Base-by-base conservation (phyloP, 2,888 invertebrate genomes). In the Petrolisthes manimaculis region DNA sequence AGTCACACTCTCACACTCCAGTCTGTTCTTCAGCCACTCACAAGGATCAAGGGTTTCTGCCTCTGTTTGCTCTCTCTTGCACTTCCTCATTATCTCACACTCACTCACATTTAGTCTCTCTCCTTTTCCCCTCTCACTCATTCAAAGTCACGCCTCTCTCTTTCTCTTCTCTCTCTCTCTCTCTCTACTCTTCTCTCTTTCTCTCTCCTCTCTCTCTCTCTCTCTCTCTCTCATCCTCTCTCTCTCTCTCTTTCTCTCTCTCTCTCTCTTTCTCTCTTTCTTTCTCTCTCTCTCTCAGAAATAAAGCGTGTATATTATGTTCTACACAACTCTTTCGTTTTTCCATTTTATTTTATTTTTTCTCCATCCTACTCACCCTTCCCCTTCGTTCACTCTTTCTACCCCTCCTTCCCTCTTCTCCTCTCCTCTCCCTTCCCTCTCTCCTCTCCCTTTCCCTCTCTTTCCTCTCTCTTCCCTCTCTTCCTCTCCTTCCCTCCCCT, bases 241-340 rank as follows among this genome's bases (percentile, higher is more conserved):
- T 51, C 24, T 77, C 24, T 77, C 51, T 77, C 77, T 51, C 24
- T 77, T 51, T 77, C 77, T 77, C 77, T 77, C 77, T 77, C 77
- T 77, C 77, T 77, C 77, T 77, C 77, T 77, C 77, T 77, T 51
- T 77, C 77, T 77, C 77, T 74, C 74, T 74, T n/a, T 74, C 74
- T 74, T n/a, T 74, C 74, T 74, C 74, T 74, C 74, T 74, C 74
- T 74, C 74, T 74, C 74, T 74, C 74, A 14, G 12, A 14, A 8
- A 14, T n/a, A 14, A 8, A 14, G 12, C n/a, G 12, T 74, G 12
- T 74, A 8, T 74, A 8, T 74, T n/a, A 14, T n/a, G 8, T n/a
- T 74, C 74, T 74, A 8, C n/a, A 8, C n/a, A 8, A 14, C 21
- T 74, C 74, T 21, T n/a, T 74, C 75, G 5, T n/a, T 21, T n/a